Conservation (phyloP, 2,113 vertebrate species). For the Eulemur rufifrons region DNA sequence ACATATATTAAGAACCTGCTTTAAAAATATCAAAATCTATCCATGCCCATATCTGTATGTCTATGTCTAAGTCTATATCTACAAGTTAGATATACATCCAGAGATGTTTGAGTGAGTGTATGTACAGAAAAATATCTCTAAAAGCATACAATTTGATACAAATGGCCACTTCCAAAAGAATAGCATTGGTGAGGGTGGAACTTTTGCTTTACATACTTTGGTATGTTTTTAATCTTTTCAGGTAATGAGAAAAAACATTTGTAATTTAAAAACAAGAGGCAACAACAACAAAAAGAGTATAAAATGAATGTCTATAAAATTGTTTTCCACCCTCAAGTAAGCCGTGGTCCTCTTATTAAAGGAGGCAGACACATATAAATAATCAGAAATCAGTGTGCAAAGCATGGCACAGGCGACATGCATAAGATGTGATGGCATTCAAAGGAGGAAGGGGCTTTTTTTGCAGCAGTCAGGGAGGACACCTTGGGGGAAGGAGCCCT, state of each 20-base stretch:
- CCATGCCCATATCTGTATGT: not conserved
- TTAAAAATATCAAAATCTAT: not conserved
- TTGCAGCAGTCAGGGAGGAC: not conserved
- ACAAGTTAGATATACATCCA: not conserved
- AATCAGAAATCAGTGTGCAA: not conserved
- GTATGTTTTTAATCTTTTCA: not conserved
- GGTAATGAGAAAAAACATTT: not conserved
- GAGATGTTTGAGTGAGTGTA: not conserved
- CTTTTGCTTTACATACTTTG: not conserved
- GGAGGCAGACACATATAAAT: not conserved
- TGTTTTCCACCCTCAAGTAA: not conserved
- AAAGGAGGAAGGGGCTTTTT: not conserved
- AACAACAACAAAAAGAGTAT: not conserved
- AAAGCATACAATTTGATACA: not conserved
- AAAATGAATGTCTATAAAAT: not conserved
- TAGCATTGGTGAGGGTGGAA: not conserved
- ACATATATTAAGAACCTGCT: not conserved
- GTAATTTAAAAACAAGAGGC: not conserved
- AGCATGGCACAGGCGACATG: rapidly evolving
- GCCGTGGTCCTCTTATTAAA: not conserved
- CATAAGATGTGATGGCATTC: rapidly evolving
- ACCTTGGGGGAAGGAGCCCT: not conserved
- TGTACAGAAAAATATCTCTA: not conserved
- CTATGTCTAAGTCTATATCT: not conserved
- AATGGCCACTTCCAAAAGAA: not conserved